Base-by-base conservation (phyloP, 1,140 invertebrate genomes). In the Eriosoma lanigerum region DNA sequence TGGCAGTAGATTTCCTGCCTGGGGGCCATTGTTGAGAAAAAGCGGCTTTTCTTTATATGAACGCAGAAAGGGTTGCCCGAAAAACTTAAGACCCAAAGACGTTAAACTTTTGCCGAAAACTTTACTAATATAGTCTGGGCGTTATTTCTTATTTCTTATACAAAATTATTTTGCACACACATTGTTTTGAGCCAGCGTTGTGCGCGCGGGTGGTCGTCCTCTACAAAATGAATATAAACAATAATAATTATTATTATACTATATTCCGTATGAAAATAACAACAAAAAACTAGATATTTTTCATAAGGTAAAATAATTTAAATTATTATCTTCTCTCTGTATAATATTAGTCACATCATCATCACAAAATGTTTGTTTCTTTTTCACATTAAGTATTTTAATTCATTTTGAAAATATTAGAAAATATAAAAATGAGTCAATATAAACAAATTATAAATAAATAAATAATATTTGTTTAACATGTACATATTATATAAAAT, bases 11-110 rank as follows among this genome's bases (percentile, higher is more conserved):
- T 62, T 76, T 76, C 54, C 56, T 46, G 75, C 56, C 75, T 62
- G 56, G 54, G 56, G 75, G 75, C 56, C 75, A 78, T 78, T 78
- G 75, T 78, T 48, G 75, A 60, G 75, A 78, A 78, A 78, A 78
- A 78, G 75, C 75, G 75, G 75, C 32, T 78, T 78, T 78, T 78
- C 75, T 78, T 78, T 78, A 78, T 75, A 78, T 6, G 75, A 38
- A 21, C 56, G 44, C 44, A 26, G 54, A 62, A 48, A 60, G 38
- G 38, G 56, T 38, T 21, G 75, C 75, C 56, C 54, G 75, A 78
- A 78, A 78, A 78, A 62, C 75, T 78, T 78, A 58, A 58, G 72
- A 48, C 54, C 56, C 21, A 76, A 60, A 76, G 73, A 76, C 73
- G 75, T 15, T 62, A 62, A 78, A 78, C 56, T 62, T 78, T 78